These are phyloP conservation scores for Thamnophis sirtalis DNA, from an alignment of 2,113 vertebrate genomes.

Conservation along the genomic window DNA sequence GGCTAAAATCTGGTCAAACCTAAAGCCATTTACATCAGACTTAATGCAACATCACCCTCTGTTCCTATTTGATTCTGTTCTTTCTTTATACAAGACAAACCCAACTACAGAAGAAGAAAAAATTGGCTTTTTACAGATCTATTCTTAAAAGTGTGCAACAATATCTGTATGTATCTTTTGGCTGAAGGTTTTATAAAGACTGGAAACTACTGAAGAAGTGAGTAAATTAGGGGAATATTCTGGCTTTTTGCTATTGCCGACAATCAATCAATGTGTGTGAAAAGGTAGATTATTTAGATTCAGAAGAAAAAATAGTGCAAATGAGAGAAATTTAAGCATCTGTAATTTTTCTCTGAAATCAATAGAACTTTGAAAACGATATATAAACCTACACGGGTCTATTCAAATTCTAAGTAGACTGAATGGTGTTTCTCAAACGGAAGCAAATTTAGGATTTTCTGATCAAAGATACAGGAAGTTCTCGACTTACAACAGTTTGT, in stretches of 20 bases:
- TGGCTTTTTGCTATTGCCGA: background rate
- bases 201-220: background rate
- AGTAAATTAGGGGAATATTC: background rate
- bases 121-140: background rate
- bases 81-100: background rate
- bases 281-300: background rate
- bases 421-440: background rate
- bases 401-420: background rate
- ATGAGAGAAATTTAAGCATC: background rate
- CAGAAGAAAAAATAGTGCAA: conserved; percentile 6
- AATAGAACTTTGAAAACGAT: background rate
- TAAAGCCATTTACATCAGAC: background rate
- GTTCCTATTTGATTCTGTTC: background rate
- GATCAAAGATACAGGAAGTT: too few relatives aligned
- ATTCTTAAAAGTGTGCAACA: background rate
- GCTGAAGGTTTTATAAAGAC: background rate
- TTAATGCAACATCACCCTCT: background rate
- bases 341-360: background rate
- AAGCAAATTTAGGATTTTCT: background rate
- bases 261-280: background rate
- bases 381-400: too few relatives aligned
- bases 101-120: background rate
- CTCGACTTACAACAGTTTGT: too few relatives aligned
- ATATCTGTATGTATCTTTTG: too few relatives aligned
- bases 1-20: background rate